Conservation (phyloP, 2,797 vertebrate species). For the Sphenodon punctatus region DNA sequence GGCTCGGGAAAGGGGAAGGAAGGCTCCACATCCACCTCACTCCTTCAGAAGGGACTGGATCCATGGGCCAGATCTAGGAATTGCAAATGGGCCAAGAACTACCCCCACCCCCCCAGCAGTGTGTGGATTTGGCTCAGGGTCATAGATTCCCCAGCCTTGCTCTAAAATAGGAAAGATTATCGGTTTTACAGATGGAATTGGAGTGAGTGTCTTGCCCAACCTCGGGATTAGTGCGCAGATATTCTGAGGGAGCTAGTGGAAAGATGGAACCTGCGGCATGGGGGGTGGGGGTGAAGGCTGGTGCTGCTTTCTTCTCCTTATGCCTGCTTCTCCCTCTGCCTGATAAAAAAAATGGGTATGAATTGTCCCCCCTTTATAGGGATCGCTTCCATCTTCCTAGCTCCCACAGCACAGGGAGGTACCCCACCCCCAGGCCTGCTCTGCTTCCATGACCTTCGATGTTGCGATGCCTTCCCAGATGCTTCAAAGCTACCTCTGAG, state of each 20-base stretch:
- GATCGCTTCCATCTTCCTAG: slow-evolving; percentile 7
- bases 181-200: no score
- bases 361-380: slow-evolving; percentile 39
- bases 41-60: no score
- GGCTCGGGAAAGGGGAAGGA: no score
- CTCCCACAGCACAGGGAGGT: slow-evolving; percentile 2
- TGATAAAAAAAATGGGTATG: slow-evolving; percentile 15
- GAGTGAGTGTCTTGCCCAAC: no score
- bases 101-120: no score
- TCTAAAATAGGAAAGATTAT: no score
- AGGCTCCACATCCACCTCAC: no score
- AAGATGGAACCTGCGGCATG: slow-evolving; percentile 18
- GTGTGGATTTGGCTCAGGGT: no score
- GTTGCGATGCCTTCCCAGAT: slow-evolving; percentile 30
- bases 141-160: no score
- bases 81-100: no score
- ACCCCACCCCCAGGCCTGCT: background rate
- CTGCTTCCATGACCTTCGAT: slow-evolving; percentile 10
- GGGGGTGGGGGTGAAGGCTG: slow-evolving; percentile 28
- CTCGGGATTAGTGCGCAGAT: no score
- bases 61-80: no score
- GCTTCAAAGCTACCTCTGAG: background rate
- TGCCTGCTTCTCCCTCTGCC: background rate
- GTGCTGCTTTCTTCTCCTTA: background rate
- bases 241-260: background rate